Conservation (phyloP, 2,113 vertebrate species). For the Coreoperca whiteheadi region DNA sequence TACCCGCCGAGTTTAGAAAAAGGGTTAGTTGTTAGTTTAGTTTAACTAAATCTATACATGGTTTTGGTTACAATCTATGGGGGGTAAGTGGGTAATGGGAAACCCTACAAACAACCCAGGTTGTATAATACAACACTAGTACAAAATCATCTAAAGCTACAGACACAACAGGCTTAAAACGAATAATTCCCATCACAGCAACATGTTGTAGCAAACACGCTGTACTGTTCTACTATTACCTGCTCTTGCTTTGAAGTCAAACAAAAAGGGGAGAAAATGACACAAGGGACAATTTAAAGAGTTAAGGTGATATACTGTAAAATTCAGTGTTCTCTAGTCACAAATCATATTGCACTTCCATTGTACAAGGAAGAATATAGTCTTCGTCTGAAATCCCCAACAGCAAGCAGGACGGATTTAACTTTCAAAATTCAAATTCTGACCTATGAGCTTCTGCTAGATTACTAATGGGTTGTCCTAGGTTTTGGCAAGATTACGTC, state of each 20-base stretch:
- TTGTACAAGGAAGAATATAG: not conserved
- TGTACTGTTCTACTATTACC: slow-evolving; percentile 67
- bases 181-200: slow-evolving; percentile 43
- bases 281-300: slow-evolving; percentile 36
- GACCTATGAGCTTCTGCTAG: slow-evolving; percentile 14
- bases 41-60: slow-evolving; percentile 2
- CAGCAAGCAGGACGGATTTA: slow-evolving; percentile 12
- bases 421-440: slow-evolving; percentile 29
- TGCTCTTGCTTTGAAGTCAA: slow-evolving; percentile 81
- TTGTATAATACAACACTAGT: slow-evolving; percentile 31
- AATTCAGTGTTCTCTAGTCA: slow-evolving; percentile 5
- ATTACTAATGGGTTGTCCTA: slow-evolving; percentile 21
- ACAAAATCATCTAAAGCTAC: slow-evolving; percentile 55
- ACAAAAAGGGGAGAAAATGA: slow-evolving; percentile 59
- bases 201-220: slow-evolving; percentile 58
- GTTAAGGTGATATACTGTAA: not conserved
- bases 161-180: slow-evolving; percentile 29
- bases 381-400: not conserved
- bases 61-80: slow-evolving; percentile 24
- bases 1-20: not conserved
- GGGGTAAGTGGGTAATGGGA: slow-evolving; percentile 1
- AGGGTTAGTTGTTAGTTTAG: too few relatives aligned
- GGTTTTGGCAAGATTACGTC: slow-evolving; percentile 19
- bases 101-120: slow-evolving; percentile 43
- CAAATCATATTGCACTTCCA: not conserved